Evolutionary conservation across 2,797 vertebrate species (phyloP).

Genomic region (Smutsia temminckii): DNA sequence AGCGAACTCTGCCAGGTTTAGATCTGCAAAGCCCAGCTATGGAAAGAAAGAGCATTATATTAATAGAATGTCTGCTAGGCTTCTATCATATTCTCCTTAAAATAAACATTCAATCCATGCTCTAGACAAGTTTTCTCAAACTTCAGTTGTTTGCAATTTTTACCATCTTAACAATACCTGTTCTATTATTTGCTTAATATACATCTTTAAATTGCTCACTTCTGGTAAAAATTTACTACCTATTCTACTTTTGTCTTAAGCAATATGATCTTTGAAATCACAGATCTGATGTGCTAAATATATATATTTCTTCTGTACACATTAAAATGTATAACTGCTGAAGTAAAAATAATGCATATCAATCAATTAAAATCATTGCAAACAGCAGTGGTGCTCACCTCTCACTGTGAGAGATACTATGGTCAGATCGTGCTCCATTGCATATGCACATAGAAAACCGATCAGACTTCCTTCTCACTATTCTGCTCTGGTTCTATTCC

Average conservation of each 20-base stretch:
- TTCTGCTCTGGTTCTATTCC: neutral
- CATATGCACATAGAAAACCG: neutral
- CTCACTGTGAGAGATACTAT: neutral
- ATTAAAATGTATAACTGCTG: neutral
- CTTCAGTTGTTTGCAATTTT: neutral
- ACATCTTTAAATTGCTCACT: neutral
- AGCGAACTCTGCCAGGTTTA: constrained; percentile 98
- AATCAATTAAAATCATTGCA: neutral
- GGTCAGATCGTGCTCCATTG: neutral
- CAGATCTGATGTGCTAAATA: neutral
- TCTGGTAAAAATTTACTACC: neutral
- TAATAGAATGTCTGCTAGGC: constrained; percentile 46
- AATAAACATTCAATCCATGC: constrained; percentile 40
- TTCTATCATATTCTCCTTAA: constrained; percentile 58
- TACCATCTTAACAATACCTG: neutral
- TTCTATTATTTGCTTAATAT: neutral
- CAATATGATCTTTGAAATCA: constrained; percentile 6
- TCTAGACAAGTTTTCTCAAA: neutral
- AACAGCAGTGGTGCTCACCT: neutral
- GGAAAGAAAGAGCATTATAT: constrained; percentile 73
- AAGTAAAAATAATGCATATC: neutral
- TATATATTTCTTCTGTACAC: neutral
- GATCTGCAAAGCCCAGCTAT: constrained; percentile 97
- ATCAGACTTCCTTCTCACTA: neutral
- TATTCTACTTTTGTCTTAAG: constrained; percentile 3